phyloP scores from a whole-genome alignment of 2,888 invertebrate species.

The Apamea crenata region DNA sequence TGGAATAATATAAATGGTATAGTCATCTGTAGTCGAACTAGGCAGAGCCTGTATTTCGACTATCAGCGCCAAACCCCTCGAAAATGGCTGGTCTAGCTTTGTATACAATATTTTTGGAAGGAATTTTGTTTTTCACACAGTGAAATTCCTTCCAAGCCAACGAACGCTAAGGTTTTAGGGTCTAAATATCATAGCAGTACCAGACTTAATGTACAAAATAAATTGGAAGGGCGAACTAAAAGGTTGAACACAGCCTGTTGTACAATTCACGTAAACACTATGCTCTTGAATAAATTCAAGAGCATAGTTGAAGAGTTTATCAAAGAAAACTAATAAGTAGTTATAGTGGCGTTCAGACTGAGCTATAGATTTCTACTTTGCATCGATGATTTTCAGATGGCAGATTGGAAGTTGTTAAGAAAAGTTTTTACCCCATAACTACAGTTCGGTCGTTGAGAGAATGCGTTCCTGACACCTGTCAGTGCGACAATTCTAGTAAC shows the following conservation, averaged over 20 bases:
- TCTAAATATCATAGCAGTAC: not conserved
- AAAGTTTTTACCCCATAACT: not conserved
- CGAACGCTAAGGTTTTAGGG: too few relatives aligned
- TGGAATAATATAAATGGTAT: too few relatives aligned
- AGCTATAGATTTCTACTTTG: not conserved
- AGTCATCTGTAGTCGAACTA: too few relatives aligned
- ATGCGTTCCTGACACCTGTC: too few relatives aligned
- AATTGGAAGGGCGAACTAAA: not conserved
- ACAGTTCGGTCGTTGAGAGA: too few relatives aligned
- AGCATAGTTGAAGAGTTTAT: not conserved
- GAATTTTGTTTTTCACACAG: not conserved
- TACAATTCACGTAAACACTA: not conserved
- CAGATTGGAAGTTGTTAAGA: not conserved
- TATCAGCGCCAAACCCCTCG: too few relatives aligned
- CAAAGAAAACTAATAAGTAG: not conserved
- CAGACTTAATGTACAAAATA: not conserved
- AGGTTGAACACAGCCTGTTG: not conserved
- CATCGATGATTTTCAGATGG: not conserved
- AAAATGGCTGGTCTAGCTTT: slow-evolving; percentile 11
- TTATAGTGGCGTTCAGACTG: not conserved
- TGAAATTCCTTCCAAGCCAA: not conserved
- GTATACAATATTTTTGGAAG: not conserved
- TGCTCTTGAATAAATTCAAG: too few relatives aligned
- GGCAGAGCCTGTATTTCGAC: too few relatives aligned
- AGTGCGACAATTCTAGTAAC: too few relatives aligned